phyloP scores from a whole-genome alignment of 2,113 vertebrate genomes.

The Piaya cayana region DNA sequence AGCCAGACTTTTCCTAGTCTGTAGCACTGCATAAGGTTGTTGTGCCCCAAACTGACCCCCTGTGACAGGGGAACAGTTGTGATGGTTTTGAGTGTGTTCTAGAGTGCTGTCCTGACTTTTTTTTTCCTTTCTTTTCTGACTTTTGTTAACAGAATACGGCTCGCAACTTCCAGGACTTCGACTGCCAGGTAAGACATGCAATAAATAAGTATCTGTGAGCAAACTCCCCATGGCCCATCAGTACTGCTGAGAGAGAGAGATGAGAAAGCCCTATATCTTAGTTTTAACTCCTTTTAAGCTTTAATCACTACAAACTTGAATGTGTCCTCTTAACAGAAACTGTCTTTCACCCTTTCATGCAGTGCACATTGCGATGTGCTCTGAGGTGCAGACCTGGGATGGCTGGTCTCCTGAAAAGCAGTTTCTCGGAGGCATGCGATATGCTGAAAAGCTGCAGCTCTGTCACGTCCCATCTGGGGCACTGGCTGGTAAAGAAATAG shows the following conservation, averaged over 20 bases:
- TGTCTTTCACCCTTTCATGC: not conserved
- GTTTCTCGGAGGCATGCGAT: not conserved
- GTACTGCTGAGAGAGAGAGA: not conserved
- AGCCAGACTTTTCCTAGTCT: too few relatives aligned
- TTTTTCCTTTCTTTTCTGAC: slow-evolving; percentile 26
- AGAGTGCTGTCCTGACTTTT: slow-evolving; percentile 35
- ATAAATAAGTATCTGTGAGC: not conserved
- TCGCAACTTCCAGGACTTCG: slow-evolving; percentile 93
- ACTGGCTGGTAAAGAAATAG: not conserved
- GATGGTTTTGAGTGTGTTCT: not conserved
- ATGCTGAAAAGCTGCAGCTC: not conserved
- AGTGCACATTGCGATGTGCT: not conserved
- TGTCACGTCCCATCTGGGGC: not conserved
- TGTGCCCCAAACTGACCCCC: too few relatives aligned
- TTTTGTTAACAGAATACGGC: slow-evolving; percentile 84
- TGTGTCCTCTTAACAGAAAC: not conserved
- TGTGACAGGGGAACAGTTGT: not conserved
- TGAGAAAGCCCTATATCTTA: not conserved
- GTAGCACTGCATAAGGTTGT: too few relatives aligned
- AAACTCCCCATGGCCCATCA: not conserved
- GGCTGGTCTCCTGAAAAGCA: not conserved
- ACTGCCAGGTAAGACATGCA: slow-evolving; percentile 87
- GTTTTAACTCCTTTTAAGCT: not conserved
- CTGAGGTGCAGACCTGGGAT: not conserved
- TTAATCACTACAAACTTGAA: not conserved